Percentiles rank a stretch among this genome's conserved stretches.
Evolutionary conservation across 1,140 invertebrate species (phyloP).

Genomic region (Drosophila nebulosa): DNA sequence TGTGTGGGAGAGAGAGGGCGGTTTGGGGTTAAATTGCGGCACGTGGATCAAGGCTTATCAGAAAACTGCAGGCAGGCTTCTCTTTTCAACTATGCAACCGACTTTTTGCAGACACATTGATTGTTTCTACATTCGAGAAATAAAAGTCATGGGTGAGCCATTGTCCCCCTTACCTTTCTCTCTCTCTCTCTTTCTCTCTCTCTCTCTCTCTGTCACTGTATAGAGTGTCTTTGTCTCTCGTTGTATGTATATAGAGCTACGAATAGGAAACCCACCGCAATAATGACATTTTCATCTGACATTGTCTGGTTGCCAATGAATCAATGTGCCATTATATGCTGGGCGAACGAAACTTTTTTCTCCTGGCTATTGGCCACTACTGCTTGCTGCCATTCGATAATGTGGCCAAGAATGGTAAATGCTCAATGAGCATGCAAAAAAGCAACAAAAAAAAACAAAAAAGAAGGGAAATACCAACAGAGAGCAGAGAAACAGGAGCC

Average conservation of each 20-base stretch:
- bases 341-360: not conserved
- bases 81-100: not conserved
- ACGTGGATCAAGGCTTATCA: slow-evolving; percentile 62
- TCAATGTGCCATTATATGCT: slow-evolving; percentile 42
- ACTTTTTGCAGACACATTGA: slow-evolving; percentile 23
- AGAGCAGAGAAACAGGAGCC: no score
- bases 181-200: not conserved
- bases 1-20: not conserved
- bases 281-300: slow-evolving; percentile 58
- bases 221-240: not conserved
- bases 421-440: slow-evolving; percentile 18
- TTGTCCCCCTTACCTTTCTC: not conserved
- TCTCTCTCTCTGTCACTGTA: not conserved
- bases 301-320: slow-evolving; percentile 53
- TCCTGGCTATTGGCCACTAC: not conserved
- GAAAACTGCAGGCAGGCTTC: slow-evolving; percentile 42
- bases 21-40: slow-evolving; percentile 4
- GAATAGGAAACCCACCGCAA: slow-evolving; percentile 13
- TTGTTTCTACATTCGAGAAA: slow-evolving; percentile 45
- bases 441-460: no score
- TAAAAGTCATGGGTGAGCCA: slow-evolving; percentile 38
- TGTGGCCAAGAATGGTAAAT: slow-evolving; percentile 55
- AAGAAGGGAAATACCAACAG: no score
- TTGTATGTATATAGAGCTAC: not conserved
- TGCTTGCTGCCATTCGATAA: slow-evolving; percentile 42